Percentiles rank a stretch among this genome's conserved stretches.
phyloP scores from a whole-genome alignment of 2,888 invertebrate species.

The Eucera pruinosa region DNA sequence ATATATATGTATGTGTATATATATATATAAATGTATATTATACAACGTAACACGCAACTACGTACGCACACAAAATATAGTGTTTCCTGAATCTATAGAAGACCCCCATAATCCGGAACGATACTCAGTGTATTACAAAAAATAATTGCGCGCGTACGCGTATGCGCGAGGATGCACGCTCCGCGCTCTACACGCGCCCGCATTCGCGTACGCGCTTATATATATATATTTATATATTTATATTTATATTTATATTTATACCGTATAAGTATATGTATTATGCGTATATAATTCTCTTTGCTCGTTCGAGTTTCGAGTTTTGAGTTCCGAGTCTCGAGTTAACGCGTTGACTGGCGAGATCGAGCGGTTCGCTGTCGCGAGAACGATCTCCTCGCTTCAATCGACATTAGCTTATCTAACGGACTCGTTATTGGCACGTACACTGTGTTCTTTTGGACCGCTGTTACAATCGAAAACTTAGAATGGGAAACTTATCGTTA shows the following conservation, averaged over 20 bases:
- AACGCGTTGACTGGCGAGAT: no score
- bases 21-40: no score
- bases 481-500: constrained; percentile 9
- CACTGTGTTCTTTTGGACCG: constrained; percentile 79
- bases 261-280: no score
- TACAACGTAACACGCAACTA: constrained; percentile 64
- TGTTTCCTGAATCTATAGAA: constrained; percentile 60
- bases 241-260: no score
- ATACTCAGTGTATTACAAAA: constrained; percentile 64
- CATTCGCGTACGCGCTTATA: neutral
- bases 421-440: constrained; percentile 81
- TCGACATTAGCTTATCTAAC: constrained; percentile 55
- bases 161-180: neutral
- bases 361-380: constrained; percentile 37
- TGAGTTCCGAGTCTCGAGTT: no score
- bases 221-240: constrained; percentile 14
- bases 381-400: constrained; percentile 29
- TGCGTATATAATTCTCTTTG: no score
- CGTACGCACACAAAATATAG: constrained; percentile 72
- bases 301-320: no score
- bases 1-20: no score
- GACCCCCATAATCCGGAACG: constrained; percentile 39
- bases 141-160: constrained; percentile 64
- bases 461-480: constrained; percentile 68
- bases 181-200: neutral